Percentiles rank a stretch among this genome's conserved stretches.
Conservation (phyloP, 2,888 invertebrate genomes). For the Acrobasis repandana region DNA sequence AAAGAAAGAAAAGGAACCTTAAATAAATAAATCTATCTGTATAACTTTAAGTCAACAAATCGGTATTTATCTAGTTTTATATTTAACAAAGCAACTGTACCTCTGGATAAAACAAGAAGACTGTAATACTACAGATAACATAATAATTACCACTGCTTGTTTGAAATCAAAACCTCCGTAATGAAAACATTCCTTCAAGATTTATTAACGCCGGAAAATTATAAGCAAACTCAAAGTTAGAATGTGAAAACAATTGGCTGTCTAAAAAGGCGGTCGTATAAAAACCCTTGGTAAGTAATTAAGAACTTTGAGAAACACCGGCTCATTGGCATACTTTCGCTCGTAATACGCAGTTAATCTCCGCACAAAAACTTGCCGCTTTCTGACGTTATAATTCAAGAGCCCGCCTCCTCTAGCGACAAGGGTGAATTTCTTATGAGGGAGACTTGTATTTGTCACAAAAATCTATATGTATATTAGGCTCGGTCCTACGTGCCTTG, state of each 20-base stretch:
- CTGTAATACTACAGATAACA: no score
- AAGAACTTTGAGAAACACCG: conserved; percentile 68
- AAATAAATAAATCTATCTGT: no score
- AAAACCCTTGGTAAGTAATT: conserved; percentile 67
- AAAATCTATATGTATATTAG: conserved; percentile 59
- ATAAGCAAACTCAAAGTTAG: conserved; percentile 30
- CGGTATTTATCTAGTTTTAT: no score
- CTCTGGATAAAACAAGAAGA: no score
- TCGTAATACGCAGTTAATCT: conserved; percentile 77
- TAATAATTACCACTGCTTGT: neutral
- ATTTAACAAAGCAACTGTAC: no score
- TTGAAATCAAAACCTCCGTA: neutral
- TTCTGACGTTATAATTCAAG: conserved; percentile 72
- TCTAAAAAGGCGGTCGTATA: conserved; percentile 50
- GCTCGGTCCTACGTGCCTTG: conserved; percentile 37
- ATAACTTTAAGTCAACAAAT: no score
- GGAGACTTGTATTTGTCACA: conserved; percentile 63
- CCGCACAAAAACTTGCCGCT: conserved; percentile 68
- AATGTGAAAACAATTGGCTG: conserved; percentile 55
- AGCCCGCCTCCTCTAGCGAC: conserved; percentile 58
- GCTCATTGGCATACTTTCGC: conserved; percentile 75
- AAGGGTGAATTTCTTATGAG: conserved; percentile 74
- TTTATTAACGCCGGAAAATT: neutral
- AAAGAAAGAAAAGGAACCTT: no score
- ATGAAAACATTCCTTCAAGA: neutral